Evolutionary conservation across 2,113 vertebrate species (phyloP), one percentile per base, ranked within the genome.

Genomic region (Anthoscopus minutus): DNA sequence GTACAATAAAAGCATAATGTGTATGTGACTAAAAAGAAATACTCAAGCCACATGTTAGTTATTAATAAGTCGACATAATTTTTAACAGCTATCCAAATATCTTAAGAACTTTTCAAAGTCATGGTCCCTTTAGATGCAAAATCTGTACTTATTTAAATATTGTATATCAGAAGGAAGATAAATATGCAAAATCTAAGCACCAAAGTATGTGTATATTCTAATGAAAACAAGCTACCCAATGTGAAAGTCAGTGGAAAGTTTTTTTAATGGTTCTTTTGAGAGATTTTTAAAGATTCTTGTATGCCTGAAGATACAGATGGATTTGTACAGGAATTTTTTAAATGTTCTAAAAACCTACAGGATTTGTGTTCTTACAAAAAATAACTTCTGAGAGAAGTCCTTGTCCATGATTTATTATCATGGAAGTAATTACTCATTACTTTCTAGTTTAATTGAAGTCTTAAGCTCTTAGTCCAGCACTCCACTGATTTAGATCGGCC

Each of bases 61-160:
- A 96, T 96, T 97, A 97, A 94, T 95, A 94, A 96, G 67, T 88
- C 89, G 96, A 60, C 81, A 86, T 95, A 84, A 71, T 83, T 95
- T 96, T 94, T 96, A 92, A 96, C 61, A 97, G 82, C 44, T 81
- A 87, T 89, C 65, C 77, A 96, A 94, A 88, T 86, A 96, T 58
- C 65, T 82, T 73, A 74, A 93, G 82, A 88, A 71, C 37, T 82
- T 76, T 96, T 96, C 84, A 13, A 96, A 97, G 88, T 81, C 66
- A 85, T 30, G 18, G 67, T 88, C 79, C 82, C 85, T 71, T 60
- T 69, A 88, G 70, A 88, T 94, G 79, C 67, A 90, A 94, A 96
- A 92, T 92, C 47, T 88, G 50, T 96, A 78, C 96, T 97, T 95
- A 95, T 97, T 97, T 97, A 94, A 89, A 79, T 74, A 81, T 38